Conservation (phyloP, 2,113 vertebrate species). For the Anarrhichthys ocellatus region DNA sequence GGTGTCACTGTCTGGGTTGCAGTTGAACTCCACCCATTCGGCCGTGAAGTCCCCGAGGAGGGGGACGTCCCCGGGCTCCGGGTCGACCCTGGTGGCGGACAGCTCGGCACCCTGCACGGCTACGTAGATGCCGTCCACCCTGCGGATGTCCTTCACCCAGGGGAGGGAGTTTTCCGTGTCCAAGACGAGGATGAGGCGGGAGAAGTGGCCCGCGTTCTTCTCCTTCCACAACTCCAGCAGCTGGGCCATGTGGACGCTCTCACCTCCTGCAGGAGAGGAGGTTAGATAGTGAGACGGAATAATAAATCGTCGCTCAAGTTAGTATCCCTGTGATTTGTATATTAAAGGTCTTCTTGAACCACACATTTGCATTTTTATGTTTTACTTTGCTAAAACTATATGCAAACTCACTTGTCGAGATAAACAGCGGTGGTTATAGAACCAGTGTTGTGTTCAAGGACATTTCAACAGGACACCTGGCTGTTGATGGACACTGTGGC, state of each 20-base stretch:
- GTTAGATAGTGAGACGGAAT: background rate
- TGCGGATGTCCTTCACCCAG: conserved; percentile 93
- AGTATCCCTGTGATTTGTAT: background rate
- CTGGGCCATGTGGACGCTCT: conserved; percentile 88
- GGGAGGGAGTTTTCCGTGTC: conserved; percentile 93
- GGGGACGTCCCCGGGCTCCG: conserved; percentile 76
- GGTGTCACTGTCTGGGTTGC: conserved; percentile 86
- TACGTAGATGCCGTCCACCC: conserved; percentile 88
- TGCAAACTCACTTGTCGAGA: background rate
- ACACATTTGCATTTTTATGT: background rate
- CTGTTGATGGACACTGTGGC: conserved; percentile 52
- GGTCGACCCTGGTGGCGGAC: conserved; percentile 40
- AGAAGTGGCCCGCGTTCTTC: conserved; percentile 90
- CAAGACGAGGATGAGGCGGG: conserved; percentile 93
- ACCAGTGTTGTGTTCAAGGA: conserved; percentile 47
- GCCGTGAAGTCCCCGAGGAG: conserved; percentile 93
- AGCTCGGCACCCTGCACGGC: conserved; percentile 94
- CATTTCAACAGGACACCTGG: conserved; percentile 33
- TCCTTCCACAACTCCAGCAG: conserved; percentile 96
- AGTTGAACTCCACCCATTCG: conserved; percentile 98
- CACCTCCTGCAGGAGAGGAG: conserved; percentile 86
- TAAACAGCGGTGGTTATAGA: background rate
- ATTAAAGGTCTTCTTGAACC: background rate
- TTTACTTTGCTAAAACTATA: background rate
- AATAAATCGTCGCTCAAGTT: background rate